Percentiles rank a stretch among this genome's conserved stretches.
phyloP scores from a whole-genome alignment of 2,888 invertebrate genomes.

The Meandrusa payeni region DNA sequence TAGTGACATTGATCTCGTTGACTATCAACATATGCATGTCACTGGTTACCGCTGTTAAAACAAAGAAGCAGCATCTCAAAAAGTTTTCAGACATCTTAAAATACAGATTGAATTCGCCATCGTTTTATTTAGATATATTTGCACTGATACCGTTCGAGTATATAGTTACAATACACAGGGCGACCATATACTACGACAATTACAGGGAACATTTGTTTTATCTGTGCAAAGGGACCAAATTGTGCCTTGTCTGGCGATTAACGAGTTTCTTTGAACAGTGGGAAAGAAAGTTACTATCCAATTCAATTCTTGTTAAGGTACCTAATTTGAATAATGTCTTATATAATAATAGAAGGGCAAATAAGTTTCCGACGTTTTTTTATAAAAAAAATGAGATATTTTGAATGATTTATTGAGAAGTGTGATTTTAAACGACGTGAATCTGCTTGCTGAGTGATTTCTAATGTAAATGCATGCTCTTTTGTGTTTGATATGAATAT shows the following conservation, averaged over 20 bases:
- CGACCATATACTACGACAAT: constrained; percentile 54
- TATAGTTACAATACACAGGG: constrained; percentile 60
- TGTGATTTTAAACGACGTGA: no score
- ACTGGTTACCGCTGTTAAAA: constrained; percentile 69
- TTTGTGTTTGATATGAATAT: no score
- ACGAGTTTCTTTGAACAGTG: constrained; percentile 67
- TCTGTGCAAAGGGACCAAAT: constrained; percentile 74
- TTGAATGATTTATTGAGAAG: no score
- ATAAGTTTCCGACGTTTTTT: no score
- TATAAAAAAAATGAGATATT: no score
- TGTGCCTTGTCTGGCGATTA: constrained; percentile 74
- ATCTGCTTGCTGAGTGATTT: no score
- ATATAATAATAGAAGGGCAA: not conserved
- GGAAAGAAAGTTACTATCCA: constrained; percentile 61
- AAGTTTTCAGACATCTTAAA: constrained; percentile 56
- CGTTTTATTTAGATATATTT: constrained; percentile 74
- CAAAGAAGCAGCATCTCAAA: constrained; percentile 60
- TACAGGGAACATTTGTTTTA: constrained; percentile 67
- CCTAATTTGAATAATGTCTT: not conserved
- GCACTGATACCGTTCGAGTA: constrained; percentile 74
- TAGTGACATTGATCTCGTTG: constrained; percentile 59
- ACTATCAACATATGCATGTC: constrained; percentile 64
- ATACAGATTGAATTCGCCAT: constrained; percentile 65
- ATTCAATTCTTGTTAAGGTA: constrained; percentile 64
- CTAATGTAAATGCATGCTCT: no score